Evolutionary conservation across 2,888 invertebrate species (phyloP).

Genomic region (Deilephila porcellus): DNA sequence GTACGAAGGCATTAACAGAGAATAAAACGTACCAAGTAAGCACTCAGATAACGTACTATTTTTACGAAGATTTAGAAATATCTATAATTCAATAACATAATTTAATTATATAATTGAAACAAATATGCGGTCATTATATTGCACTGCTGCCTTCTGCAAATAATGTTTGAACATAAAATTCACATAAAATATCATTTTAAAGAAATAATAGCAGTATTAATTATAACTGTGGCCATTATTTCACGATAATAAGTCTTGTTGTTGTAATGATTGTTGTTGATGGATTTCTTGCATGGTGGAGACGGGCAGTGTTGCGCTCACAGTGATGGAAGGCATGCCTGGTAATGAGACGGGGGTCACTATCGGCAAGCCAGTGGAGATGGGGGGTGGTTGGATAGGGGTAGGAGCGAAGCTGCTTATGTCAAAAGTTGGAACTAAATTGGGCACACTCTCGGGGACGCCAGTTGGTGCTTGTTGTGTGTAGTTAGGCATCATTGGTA

Average conservation of each 20-base stretch:
- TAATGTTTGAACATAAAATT: conserved; percentile 28
- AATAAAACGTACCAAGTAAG: background rate
- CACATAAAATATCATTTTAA: conserved; percentile 41
- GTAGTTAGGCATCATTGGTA: conserved; percentile 80
- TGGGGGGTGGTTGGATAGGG: conserved; percentile 67
- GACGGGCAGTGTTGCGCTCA: conserved; percentile 88
- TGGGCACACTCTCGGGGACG: conserved; percentile 51
- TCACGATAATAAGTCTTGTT: conserved; percentile 77
- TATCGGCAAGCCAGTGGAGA: conserved; percentile 75
- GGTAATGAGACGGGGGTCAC: conserved; percentile 89
- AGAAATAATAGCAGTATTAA: conserved; percentile 54
- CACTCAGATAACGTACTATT: conserved; percentile 3
- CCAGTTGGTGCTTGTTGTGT: conserved; percentile 51
- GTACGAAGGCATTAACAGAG: conserved; percentile 14
- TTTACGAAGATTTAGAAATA: background rate
- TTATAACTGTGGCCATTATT: conserved; percentile 45
- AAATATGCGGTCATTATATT: conserved; percentile 3
- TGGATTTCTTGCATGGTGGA: conserved; percentile 84
- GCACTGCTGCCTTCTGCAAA: conserved; percentile 7
- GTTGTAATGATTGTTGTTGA: conserved; percentile 74
- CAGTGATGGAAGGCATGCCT: conserved; percentile 92
- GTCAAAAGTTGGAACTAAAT: conserved; percentile 76
- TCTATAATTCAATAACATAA: conserved; percentile 5
- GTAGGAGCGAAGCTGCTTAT: conserved; percentile 71
- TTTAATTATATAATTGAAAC: conserved; percentile 6